Conservation (phyloP, 2,797 vertebrate species). For the Poeciliopsis gracilis region DNA sequence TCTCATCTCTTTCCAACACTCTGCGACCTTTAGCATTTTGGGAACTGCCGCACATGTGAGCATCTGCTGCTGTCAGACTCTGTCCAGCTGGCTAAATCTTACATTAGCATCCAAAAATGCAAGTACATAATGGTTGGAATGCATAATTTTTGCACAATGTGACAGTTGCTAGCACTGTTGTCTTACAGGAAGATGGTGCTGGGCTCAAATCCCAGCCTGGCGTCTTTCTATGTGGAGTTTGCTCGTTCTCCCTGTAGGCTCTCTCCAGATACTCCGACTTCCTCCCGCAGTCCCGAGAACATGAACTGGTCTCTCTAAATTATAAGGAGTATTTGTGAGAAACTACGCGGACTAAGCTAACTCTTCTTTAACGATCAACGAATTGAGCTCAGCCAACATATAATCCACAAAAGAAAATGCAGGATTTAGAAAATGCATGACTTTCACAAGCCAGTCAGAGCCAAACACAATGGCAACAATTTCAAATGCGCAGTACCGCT, state of each 20-base stretch:
- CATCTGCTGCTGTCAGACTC: neutral
- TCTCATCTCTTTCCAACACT: neutral
- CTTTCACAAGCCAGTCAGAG: neutral
- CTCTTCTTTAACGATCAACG: neutral
- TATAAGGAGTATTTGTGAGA: neutral
- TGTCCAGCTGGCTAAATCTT: neutral
- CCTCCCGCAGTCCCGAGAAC: neutral
- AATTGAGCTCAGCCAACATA: neutral
- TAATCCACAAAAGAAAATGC: neutral
- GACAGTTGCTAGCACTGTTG: neutral
- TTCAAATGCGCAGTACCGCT: neutral
- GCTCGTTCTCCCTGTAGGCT: neutral
- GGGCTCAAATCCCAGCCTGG: neutral
- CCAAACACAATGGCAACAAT: neutral
- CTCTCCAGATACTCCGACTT: neutral
- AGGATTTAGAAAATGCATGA: neutral
- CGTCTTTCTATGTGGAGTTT: neutral
- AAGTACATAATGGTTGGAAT: neutral
- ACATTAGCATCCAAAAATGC: neutral
- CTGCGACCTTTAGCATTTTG: neutral
- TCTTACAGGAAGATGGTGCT: neutral
- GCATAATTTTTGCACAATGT: neutral
- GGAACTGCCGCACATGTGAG: neutral
- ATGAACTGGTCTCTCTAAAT: neutral
- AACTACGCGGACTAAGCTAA: neutral